Conservation (phyloP, 2,797 vertebrate genomes). For the Sebastolobus altivelis region DNA sequence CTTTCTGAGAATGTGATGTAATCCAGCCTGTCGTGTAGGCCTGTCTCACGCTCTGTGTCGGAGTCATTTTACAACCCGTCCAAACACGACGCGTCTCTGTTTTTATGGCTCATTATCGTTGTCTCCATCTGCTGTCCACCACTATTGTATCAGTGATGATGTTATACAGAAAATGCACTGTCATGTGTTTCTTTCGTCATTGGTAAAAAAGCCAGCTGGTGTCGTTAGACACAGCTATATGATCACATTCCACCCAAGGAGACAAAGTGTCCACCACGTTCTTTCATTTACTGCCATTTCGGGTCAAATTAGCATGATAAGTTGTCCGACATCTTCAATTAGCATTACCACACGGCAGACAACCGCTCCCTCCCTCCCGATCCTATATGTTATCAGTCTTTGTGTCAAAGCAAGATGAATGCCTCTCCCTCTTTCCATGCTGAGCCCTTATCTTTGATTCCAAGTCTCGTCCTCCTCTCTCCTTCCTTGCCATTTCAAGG, state of each 20-base stretch:
- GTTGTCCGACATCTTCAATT: slow-evolving; percentile 58
- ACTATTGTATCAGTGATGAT: background rate
- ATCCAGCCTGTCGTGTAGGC: slow-evolving; percentile 33
- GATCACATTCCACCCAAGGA: background rate
- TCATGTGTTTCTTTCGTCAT: background rate
- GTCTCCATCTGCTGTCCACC: slow-evolving; percentile 10
- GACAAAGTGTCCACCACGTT: background rate
- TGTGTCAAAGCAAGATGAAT: slow-evolving; percentile 79
- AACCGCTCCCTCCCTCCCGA: background rate
- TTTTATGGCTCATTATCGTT: slow-evolving; percentile 35
- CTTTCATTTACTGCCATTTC: slow-evolving; percentile 9
- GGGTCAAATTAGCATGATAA: slow-evolving; percentile 48
- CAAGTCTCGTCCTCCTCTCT: slow-evolving; percentile 27
- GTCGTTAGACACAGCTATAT: background rate
- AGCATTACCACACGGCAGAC: slow-evolving; percentile 28
- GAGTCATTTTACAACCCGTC: slow-evolving; percentile 37
- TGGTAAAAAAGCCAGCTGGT: background rate
- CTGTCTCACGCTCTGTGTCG: slow-evolving; percentile 23
- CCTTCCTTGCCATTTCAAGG: slow-evolving; percentile 50
- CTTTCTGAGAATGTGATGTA: slow-evolving; percentile 43
- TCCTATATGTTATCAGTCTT: slow-evolving; percentile 67
- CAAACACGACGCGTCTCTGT: background rate
- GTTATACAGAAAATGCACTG: background rate
- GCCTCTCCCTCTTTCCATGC: slow-evolving; percentile 45
- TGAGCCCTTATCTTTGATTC: slow-evolving; percentile 66